A percentile compares a stretch with the other conserved stretches of the same genome.
These are phyloP conservation scores for Cyrtonyx montezumae DNA, from an alignment of 2,113 vertebrate genomes.

Conservation along the genomic window DNA sequence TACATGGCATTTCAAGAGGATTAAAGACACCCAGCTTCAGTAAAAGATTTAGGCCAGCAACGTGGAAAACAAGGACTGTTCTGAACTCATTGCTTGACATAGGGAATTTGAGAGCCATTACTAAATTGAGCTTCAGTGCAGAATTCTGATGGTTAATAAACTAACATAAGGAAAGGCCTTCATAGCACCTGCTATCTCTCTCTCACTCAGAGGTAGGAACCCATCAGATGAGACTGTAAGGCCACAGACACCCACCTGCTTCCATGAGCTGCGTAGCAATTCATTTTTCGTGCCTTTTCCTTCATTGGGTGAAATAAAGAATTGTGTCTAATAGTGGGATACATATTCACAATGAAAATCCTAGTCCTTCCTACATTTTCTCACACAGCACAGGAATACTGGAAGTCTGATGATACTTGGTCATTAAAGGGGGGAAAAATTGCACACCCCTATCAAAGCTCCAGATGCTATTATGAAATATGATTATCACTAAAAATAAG, in stretches of 20 bases:
- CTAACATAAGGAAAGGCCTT: background rate
- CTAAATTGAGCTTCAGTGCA: background rate
- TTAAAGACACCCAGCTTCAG: background rate
- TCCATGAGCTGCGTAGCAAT: background rate
- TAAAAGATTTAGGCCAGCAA: background rate
- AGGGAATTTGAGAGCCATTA: background rate
- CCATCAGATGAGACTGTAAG: background rate
- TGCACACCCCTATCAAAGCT: slow-evolving; percentile 9
- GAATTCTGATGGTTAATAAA: background rate
- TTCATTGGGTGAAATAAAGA: background rate
- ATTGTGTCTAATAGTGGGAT: background rate
- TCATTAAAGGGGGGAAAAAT: slow-evolving; percentile 10
- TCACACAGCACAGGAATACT: background rate
- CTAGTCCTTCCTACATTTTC: slow-evolving; percentile 5
- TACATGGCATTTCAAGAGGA: background rate
- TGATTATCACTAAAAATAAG: slow-evolving; percentile 55
- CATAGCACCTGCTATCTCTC: background rate
- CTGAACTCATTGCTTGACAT: background rate
- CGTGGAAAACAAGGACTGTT: background rate
- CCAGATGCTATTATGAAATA: slow-evolving; percentile 28
- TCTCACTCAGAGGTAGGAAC: background rate
- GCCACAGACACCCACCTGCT: background rate
- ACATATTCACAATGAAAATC: background rate
- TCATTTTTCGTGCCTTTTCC: background rate
- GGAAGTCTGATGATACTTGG: slow-evolving; percentile 14